Evolutionary conservation across 1,140 invertebrate species (phyloP), one percentile per base, ranked within the genome.

Genomic region (Anastatus disparis): DNA sequence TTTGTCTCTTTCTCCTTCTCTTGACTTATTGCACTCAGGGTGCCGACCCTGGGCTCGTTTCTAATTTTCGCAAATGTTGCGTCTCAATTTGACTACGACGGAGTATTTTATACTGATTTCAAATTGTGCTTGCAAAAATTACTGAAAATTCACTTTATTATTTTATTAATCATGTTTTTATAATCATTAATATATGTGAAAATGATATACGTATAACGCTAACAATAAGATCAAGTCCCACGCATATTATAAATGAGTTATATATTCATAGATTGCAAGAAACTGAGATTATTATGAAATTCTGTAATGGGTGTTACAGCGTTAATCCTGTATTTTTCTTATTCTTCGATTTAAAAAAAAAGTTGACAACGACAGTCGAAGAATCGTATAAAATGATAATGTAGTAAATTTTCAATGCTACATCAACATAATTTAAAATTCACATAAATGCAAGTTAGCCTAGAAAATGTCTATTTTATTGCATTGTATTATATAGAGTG

Each of bases 21-120:
- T 74, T 72, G 64, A 74, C 74, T 77, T 76, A 74, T 76, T 77
- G 67, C 66, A 74, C 69, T 77, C 69, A 75, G 74, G 72, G 73
- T 75, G 74, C 72, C 71, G 76, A 77, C 74, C 74, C 76, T 75
- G 72, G 74, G 42, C 76, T 77, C 59, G 73, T 74, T 77, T 75
- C 72, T 74, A 77, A 75, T 72, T 74, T 74, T 74, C 70, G 27
- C 68, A 61, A 74, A 73, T 67, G 59, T 73, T 74, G 63, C 62
- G 67, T 38, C 55, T 38, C 22, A 17, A 27, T 31, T 52, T 24
- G 20, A 46, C 42, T n/a, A n/a, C 6, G n/a, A 44, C 42, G n/a
- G 15, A 9, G 42, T 44, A 44, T 44, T 44, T 44, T 44, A 6
- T 3, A 44, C 42, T 12, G 10, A 10, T 35, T 35, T 35, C 4